Evolutionary conservation across 2,797 vertebrate species (phyloP), one percentile per base, ranked within the genome.

Genomic region (Cyclopterus lumpus): DNA sequence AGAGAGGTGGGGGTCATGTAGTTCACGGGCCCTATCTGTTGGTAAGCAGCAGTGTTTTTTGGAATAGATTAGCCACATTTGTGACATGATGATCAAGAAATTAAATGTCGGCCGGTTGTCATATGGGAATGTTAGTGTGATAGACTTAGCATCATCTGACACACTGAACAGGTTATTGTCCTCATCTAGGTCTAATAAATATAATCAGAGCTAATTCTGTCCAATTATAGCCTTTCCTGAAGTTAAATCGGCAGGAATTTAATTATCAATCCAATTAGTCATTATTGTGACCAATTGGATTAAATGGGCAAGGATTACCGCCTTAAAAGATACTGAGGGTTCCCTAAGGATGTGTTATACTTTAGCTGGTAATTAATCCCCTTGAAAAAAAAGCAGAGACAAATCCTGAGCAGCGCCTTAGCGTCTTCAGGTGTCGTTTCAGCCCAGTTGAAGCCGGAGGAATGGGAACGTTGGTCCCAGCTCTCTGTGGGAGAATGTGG

Each of bases 221-320:
- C 53, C 32, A 75, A 79, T 76, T 79, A 82, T 32, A 62, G 38
- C 62, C 15, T 64, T 64, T 85, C 15, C n/a, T 24, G 1, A 26
- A 61, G 22, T 89, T 73, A 65, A 69, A 84, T 81, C 84, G 83
- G 26, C 22, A 38, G 51, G 54, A 57, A 71, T 86, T 75, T 65
- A 85, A 86, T 88, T 61, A 81, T 83, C 51, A 51, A 24, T 14
- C 22, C 51, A 53, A 53, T 26, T 6, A 12, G 51, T 26, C 51
- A 14, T 15, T 14, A 26, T 53, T 26, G 22, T 53, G 49, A 24
- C 49, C 49, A 49, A 26, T 12, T 49, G 49, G 49, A 53, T 26
- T 26, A 53, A 26, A 53, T 53, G 14, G 51, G 51, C 28, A 36
- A 26, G 51, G 76, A 85, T 86, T 87, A 67, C 61, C 34, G 62